Conservation (phyloP, 1,140 invertebrate genomes). For the Delia radicum region DNA sequence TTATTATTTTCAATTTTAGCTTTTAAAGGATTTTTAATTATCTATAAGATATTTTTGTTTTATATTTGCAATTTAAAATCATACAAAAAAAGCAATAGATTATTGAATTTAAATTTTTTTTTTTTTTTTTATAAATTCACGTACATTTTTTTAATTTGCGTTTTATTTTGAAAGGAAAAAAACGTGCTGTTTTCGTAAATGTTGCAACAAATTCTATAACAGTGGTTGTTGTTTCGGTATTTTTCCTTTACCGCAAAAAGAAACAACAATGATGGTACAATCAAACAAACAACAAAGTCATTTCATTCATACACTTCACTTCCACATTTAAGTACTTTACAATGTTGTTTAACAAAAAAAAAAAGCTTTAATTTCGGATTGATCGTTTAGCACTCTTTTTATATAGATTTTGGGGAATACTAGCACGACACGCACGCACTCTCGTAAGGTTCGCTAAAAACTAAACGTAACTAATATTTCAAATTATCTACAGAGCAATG, state of each 20-base stretch:
- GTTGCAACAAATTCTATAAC: not conserved
- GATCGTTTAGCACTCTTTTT: not conserved
- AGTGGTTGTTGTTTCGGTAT: not conserved
- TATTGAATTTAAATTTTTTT: not conserved
- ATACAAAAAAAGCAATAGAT: not conserved
- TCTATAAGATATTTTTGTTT: not conserved
- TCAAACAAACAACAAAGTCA: not conserved
- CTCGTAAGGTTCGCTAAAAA: constrained; percentile 19
- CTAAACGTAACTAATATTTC: constrained; percentile 9
- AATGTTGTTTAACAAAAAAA: too few relatives aligned
- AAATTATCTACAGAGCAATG: constrained; percentile 6
- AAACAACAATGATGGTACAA: too few relatives aligned
- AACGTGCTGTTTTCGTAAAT: not conserved
- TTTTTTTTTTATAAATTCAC: not conserved
- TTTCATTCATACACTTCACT: not conserved
- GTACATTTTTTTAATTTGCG: not conserved
- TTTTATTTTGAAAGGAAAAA: not conserved
- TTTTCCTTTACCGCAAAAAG: not conserved
- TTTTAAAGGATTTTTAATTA: not conserved
- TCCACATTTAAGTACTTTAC: not conserved
- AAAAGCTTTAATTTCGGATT: not conserved
- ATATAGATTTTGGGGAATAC: not conserved
- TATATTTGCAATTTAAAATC: not conserved
- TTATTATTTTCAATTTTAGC: not conserved
- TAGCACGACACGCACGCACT: constrained; percentile 8